Evolutionary conservation across 2,797 vertebrate species (phyloP).

Genomic region (Arrhamphus sclerolepis): DNA sequence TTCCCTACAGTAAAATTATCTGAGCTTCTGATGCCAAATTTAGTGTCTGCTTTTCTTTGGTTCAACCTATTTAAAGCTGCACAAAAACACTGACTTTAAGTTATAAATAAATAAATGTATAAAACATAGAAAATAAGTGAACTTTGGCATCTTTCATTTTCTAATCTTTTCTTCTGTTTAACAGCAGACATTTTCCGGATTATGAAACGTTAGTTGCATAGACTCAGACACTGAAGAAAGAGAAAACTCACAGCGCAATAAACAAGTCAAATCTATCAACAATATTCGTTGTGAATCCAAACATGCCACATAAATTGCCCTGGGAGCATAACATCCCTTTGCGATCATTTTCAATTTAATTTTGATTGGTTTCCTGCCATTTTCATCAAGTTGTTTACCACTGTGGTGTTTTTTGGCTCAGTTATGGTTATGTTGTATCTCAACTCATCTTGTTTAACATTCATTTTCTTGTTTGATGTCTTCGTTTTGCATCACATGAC

Average conservation of each 20-base stretch:
- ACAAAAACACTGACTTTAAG: constrained; percentile 5
- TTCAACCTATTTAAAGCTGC: constrained; percentile 29
- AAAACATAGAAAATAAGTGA: too few relatives aligned
- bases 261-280: background rate
- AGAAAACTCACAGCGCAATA: background rate
- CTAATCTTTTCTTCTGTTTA: constrained; percentile 1
- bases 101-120: constrained; percentile 5
- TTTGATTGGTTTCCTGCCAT: background rate
- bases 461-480: background rate
- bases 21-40: constrained; percentile 35
- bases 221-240: background rate
- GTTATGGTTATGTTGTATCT: background rate
- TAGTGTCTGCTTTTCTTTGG: constrained; percentile 26
- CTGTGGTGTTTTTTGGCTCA: background rate
- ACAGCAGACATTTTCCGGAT: constrained; percentile 1
- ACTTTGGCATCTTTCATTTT: background rate
- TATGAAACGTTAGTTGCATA: background rate
- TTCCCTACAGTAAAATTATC: constrained; percentile 36
- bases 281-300: background rate
- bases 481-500: too few relatives aligned
- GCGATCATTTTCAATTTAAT: background rate
- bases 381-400: background rate
- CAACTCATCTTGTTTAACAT: background rate
- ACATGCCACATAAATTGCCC: background rate
- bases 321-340: background rate